phyloP scores from a whole-genome alignment of 2,888 invertebrate genomes.

The Aquatica leii region DNA sequence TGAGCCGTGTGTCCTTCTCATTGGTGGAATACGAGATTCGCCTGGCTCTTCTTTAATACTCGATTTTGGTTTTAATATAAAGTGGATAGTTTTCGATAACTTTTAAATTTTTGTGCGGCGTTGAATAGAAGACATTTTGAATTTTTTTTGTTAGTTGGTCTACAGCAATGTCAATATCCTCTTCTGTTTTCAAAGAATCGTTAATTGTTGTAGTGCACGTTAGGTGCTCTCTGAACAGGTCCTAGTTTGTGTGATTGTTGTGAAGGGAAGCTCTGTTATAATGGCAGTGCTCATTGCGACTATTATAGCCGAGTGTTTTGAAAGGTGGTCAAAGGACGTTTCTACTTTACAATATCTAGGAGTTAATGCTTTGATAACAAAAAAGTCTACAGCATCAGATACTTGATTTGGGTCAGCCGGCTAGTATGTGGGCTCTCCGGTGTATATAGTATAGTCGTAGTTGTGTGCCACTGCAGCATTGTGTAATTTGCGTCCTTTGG shows the following conservation, averaged over 20 bases:
- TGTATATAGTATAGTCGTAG: slow-evolving; percentile 15
- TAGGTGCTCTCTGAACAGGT: no score
- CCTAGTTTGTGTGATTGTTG: slow-evolving; percentile 37
- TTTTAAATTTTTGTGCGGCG: slow-evolving; percentile 5
- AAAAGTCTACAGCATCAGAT: no score
- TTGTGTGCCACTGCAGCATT: slow-evolving; percentile 11
- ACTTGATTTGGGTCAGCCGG: no score
- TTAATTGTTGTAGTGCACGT: no score
- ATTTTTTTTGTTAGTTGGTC: slow-evolving; percentile 5
- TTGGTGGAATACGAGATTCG: not conserved
- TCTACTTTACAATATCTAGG: slow-evolving; percentile 12
- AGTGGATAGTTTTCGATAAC: no score
- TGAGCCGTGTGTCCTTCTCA: not conserved
- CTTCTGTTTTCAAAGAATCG: no score
- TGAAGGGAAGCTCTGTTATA: slow-evolving; percentile 12
- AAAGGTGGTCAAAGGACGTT: slow-evolving; percentile 13
- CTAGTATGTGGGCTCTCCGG: no score
- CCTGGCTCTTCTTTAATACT: not conserved
- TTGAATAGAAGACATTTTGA: no score
- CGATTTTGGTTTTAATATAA: not conserved
- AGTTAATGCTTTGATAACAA: slow-evolving; percentile 13
- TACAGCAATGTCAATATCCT: no score
- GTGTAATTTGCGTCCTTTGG: not conserved
- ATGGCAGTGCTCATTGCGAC: slow-evolving; percentile 11
- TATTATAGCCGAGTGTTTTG: slow-evolving; percentile 7